A percentile compares a stretch with the other conserved stretches of the same genome.
Evolutionary conservation across 2,888 invertebrate genomes (phyloP).

Genomic region (Caprella mutica): DNA sequence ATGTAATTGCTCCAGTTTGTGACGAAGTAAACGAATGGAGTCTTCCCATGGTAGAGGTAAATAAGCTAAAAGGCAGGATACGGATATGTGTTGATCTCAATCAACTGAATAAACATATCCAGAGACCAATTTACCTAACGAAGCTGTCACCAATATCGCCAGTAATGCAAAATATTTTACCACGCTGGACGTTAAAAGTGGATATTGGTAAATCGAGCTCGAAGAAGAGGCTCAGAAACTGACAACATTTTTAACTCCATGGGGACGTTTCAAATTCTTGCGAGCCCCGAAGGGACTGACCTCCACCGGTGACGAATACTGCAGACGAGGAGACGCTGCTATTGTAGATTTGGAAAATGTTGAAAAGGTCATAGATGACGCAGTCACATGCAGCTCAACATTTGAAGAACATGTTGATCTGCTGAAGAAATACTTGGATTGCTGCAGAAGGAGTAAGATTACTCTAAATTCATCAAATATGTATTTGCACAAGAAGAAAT

Average conservation of each 20-base stretch:
- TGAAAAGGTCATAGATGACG: slow-evolving; percentile 1
- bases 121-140: slow-evolving; percentile 1
- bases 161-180: too few relatives aligned
- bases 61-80: not conserved
- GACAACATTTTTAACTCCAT: slow-evolving; percentile 1
- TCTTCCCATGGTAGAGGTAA: slow-evolving; percentile 2
- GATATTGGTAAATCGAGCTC: too few relatives aligned
- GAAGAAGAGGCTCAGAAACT: too few relatives aligned
- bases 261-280: not conserved
- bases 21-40: slow-evolving; percentile 2
- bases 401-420: slow-evolving; percentile 1
- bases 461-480: too few relatives aligned
- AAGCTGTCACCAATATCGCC: too few relatives aligned
- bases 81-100: slow-evolving; percentile 1
- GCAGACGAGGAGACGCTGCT: not conserved
- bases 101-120: not conserved
- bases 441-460: too few relatives aligned
- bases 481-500: too few relatives aligned
- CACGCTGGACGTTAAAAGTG: too few relatives aligned
- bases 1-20: too few relatives aligned
- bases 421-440: not conserved
- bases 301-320: slow-evolving; percentile 1
- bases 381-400: not conserved
- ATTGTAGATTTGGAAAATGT: not conserved
- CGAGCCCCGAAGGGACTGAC: slow-evolving; percentile 1